Base-by-base conservation (phyloP, 2,888 invertebrate genomes). In the Drosophila heteroneura region DNA sequence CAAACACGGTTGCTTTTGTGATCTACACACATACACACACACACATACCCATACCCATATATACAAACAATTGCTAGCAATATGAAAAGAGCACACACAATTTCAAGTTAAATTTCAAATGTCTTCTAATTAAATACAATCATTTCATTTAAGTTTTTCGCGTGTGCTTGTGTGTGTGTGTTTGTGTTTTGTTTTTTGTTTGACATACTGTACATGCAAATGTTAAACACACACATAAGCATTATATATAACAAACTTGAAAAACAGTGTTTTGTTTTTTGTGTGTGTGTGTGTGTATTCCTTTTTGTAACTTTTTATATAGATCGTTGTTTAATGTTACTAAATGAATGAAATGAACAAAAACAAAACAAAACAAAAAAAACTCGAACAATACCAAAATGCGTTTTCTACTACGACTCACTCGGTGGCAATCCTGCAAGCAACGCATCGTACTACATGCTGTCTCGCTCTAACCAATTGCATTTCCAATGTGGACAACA, bases 1-100 rank as follows among this genome's bases (percentile, higher is more conserved):
- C 63, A 39, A 47, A 47, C 44, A 65, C 77, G 81, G 62, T 81
- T 76, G 81, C 70, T 76, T 76, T 81, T 80, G 77, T 79, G 79
- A 79, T 79, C 75, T 74, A 60, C 28, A 56, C 64, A 65, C 37
- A 76, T 39, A 68, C 37, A 76, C 28, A 56, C 64, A 69, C 35
- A 76, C 37, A 30, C 16, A 76, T 28, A 28, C 16, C 16, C 35
- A 76, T 41, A 30, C 16, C 9, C 26, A 19, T 37, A 37, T 7
- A 44, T 22, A 14, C 44, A 44, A 44, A 22, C 44, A 22, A 44
- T 44, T 44, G 44, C 44, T 44, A 22, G 44, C 44, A 44, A 44
- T 44, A 44, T 44, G 22, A 6, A 44, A 44, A 44, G 44, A 44
- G 19, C n/a, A 57, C 28, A 41, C 14, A 57, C 19, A 14, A n/a